Evolutionary conservation across 2,113 vertebrate species (phyloP).

Genomic region (Meleagris gallopavo): DNA sequence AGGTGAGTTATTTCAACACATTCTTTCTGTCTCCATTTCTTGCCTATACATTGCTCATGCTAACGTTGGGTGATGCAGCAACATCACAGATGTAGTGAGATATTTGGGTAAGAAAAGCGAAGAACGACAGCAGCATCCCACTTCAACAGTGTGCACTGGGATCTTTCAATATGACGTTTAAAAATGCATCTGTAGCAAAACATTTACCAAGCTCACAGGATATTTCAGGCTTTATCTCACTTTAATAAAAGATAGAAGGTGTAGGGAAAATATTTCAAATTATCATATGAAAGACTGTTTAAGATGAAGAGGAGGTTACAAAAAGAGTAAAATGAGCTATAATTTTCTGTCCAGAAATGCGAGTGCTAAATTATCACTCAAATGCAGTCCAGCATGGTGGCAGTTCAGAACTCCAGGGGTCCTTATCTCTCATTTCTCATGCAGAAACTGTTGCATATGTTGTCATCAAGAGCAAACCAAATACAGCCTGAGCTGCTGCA

Average conservation of each 20-base stretch:
- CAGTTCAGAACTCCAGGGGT: conserved; percentile 14
- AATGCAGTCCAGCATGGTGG: not conserved
- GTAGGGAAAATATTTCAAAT: not conserved
- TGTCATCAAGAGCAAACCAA: not conserved
- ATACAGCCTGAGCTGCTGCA: not conserved
- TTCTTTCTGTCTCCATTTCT: not conserved
- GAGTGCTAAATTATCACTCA: conserved; percentile 33
- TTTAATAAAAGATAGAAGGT: conserved; percentile 1
- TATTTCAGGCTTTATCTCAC: conserved; percentile 12
- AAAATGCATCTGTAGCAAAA: not conserved
- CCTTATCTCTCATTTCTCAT: conserved; percentile 55
- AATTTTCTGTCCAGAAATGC: conserved; percentile 1
- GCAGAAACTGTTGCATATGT: not conserved
- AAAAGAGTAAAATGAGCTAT: not conserved
- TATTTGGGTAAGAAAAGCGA: not conserved
- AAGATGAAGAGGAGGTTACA: not conserved
- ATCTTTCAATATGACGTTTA: not conserved
- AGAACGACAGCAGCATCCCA: not conserved
- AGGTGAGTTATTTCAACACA: conserved; percentile 22
- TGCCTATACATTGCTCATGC: not conserved
- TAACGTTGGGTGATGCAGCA: conserved; percentile 51
- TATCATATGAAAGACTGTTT: conserved; percentile 36
- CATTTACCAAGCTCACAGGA: not conserved
- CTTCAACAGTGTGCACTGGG: not conserved
- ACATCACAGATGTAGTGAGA: conserved; percentile 3